Evolutionary conservation across 2,797 vertebrate species (phyloP).

Genomic region (Anisognathus igniventris): DNA sequence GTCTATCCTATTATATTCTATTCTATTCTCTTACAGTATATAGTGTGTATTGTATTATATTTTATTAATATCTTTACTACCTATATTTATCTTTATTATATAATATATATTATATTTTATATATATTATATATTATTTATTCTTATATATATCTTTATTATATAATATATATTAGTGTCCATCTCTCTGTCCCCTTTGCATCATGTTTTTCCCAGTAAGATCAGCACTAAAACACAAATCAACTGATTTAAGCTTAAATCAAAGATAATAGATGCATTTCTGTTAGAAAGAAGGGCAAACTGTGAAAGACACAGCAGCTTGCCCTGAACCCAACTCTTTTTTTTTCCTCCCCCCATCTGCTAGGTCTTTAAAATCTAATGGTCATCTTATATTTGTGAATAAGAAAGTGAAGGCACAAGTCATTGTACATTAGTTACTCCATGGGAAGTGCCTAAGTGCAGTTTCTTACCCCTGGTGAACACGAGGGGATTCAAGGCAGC

Average conservation of each 20-base stretch:
- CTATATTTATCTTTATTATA: neutral
- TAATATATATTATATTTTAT: neutral
- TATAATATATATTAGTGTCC: accelerated
- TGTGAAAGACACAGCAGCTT: neutral
- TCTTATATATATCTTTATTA: neutral
- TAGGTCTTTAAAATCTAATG: conserved; percentile 46
- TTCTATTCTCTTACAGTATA: neutral
- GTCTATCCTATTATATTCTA: neutral
- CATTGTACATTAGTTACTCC: conserved; percentile 59
- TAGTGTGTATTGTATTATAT: neutral
- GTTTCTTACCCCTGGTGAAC: conserved; percentile 23
- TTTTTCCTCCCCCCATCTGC: neutral
- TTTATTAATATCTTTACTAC: neutral
- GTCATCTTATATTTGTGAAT: conserved; percentile 20
- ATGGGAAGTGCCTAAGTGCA: conserved; percentile 33
- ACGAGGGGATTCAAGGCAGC: conserved; percentile 3
- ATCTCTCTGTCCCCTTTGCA: neutral
- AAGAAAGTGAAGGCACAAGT: conserved; percentile 30
- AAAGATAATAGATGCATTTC: neutral
- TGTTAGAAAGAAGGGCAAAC: neutral
- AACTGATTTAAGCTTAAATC: neutral
- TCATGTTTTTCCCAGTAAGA: neutral
- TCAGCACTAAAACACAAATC: neutral
- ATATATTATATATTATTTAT: no score
- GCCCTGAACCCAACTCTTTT: neutral